Base-by-base conservation (phyloP, 2,797 vertebrate genomes). In the Crotalus adamanteus region DNA sequence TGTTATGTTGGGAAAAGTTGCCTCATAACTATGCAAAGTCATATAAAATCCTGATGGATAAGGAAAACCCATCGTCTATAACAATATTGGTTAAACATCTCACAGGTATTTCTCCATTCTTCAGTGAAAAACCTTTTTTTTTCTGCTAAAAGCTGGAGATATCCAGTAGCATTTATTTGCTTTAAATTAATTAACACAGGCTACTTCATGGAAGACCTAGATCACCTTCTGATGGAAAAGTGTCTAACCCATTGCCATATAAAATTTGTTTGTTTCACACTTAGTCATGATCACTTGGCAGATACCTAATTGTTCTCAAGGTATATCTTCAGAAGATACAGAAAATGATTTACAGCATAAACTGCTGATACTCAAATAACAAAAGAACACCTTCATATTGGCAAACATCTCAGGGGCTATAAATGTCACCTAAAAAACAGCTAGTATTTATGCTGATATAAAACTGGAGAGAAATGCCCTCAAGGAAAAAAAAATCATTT, bases 401-500 rank as follows among this genome's bases (percentile, higher is more conserved):
- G 65, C 89, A 94, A 88, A 69, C 37, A 92, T 95, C 95, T 88
- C 83, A 93, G 92, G 92, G 91, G 31, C 57, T 91, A 92, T 95
- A 97, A 97, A 96, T 96, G 90, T 95, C 96, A 96, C 61, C 90
- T 92, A 89, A 86, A 96, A 92, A 89, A 96, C 53, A 93, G 86
- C 93, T 26, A 93, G 56, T 94, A 96, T 96, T 96, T 96, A 96
- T 92, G 92, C 91, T 86, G 87, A 88, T 86, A 96, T 94, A 95
- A 96, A 97, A 91, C 13, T 7, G 91, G 22, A 95, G 63, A 18
- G 95, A 93, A 96, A 73, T 78, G 4, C 92, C 91, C 78, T 63
- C 73, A 47, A 78, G 37, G 88, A 95, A 95, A 94, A 0, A 0
- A 92, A 2, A 57, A 90, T 92, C 0, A 37, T 95, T 96, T 97